Base-by-base conservation (phyloP, 2,113 vertebrate species). In the Falcunculus frontatus region DNA sequence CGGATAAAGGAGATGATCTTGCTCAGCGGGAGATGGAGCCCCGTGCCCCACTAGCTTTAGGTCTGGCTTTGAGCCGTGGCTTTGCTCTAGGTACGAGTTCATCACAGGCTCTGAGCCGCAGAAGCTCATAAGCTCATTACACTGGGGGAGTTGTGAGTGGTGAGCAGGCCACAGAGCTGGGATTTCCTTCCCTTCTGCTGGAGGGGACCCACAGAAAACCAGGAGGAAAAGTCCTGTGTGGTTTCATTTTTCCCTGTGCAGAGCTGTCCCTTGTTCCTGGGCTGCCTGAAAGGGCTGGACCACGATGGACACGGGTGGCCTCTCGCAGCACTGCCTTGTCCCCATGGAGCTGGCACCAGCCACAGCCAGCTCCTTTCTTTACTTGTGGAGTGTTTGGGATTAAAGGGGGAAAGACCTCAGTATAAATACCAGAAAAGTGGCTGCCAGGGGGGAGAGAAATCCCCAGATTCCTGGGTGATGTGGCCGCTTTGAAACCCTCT, bases 91-190 rank as follows among this genome's bases (percentile, higher is more conserved):
- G 79, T 56, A 70, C 35, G 42, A 37, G 44, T 55, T 96, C 87
- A 88, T 56, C 73, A 2, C 7, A 16, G 84, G 44, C 22, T 46
- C 82, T 80, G 95, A 95, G 84, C 93, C 2, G 2, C 75, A 29
- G 63, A 59, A 96, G 95, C 93, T 67, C 68, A 44, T 91, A 96
- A 96, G 89, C 87, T 95, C 88, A 29, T 96, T 90, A 88, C 4
- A 1, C 0, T 5, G 47, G 50, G 81, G 47, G 82, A 68, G 22
- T 3, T 55, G 93, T 6, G 29, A 29, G 87, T 1, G 2, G 12
- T 83, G 78, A 72, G 74, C 8, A 4, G 16, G 1, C 39, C 17
- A 7, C 49, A 7, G 26, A 35, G 68, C 80, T 42, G 93, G 62
- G 76, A 64, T 91, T 84, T 42, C 80, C 84, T 64, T 56, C 60